A percentile compares a stretch with the other conserved stretches of the same genome.
Evolutionary conservation across 2,888 invertebrate genomes (phyloP).

Genomic region (Elysia crispata): DNA sequence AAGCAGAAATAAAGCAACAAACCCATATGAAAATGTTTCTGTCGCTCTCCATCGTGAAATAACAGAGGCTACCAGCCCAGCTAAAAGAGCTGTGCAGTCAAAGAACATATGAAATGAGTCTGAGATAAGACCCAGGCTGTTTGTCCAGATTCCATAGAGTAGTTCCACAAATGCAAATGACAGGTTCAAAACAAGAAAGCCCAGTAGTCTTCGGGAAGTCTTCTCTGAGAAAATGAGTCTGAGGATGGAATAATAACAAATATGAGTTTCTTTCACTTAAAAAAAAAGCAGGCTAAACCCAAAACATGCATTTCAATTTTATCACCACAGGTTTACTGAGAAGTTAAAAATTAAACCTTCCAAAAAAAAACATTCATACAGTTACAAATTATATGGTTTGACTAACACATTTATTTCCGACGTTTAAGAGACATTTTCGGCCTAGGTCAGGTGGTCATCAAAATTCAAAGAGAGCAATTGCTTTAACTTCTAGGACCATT

Average conservation of each 20-base stretch:
- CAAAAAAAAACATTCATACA: too few species aligned
- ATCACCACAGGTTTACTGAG: background rate
- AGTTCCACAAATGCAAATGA: constrained; percentile 98
- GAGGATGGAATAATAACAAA: constrained; percentile 58
- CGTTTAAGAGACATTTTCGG: too few species aligned
- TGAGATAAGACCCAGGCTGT: constrained; percentile 91
- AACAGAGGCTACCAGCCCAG: constrained; percentile 95
- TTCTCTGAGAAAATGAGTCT: constrained; percentile 93
- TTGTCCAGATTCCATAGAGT: constrained; percentile 85
- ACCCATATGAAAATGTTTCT: constrained; percentile 83
- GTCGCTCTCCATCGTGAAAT: constrained; percentile 97
- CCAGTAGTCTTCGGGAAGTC: constrained; percentile 94
- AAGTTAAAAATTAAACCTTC: background rate
- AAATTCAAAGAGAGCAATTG: too few species aligned
- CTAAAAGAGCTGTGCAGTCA: constrained; percentile 96
- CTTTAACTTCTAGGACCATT: too few species aligned
- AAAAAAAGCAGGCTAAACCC: too few species aligned
- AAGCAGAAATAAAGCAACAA: constrained; percentile 39
- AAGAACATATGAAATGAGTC: constrained; percentile 99
- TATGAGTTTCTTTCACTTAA: too few species aligned
- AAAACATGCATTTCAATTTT: background rate
- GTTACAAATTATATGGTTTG: too few species aligned
- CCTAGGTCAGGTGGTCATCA: too few species aligned
- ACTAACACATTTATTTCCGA: too few species aligned
- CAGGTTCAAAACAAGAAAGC: constrained; percentile 93